Conservation (phyloP, 2,797 vertebrate species). For the Aulostomus chinensis region DNA sequence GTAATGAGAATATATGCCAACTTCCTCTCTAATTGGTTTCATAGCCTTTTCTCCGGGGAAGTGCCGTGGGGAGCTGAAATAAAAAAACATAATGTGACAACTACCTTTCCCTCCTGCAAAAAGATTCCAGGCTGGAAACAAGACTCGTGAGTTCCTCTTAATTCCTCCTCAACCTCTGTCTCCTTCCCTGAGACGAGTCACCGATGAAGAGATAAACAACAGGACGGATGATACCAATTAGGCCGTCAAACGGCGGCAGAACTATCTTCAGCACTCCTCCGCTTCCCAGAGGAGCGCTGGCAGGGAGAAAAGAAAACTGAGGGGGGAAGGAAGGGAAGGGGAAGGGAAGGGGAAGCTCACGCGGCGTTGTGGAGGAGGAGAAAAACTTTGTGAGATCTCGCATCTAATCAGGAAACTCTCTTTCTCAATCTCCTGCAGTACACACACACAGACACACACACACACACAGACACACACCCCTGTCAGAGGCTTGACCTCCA, state of each 20-base stretch:
- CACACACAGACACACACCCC: constrained; percentile 38
- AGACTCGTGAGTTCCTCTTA: constrained; percentile 43
- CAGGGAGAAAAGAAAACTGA: constrained; percentile 17
- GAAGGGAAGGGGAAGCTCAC: constrained; percentile 15
- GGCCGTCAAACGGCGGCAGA: constrained; percentile 46
- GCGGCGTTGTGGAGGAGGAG: constrained; percentile 20
- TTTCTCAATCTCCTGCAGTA: constrained; percentile 50
- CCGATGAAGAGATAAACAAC: constrained; percentile 56
- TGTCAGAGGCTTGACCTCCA: constrained; percentile 69
- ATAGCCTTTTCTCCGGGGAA: constrained; percentile 26
- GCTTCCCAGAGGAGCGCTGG: constrained; percentile 49
- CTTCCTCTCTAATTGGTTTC: constrained; percentile 50
- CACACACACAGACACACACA: constrained; percentile 16
- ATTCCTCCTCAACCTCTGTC: constrained; percentile 46
- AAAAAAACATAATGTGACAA: constrained; percentile 24
- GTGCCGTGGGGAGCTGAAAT: constrained; percentile 1
- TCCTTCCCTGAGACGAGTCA: constrained; percentile 32
- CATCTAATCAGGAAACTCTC: constrained; percentile 75
- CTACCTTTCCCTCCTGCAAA: constrained; percentile 11
- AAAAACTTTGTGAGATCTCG: constrained; percentile 49
- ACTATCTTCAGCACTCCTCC: constrained; percentile 46
- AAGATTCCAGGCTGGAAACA: constrained; percentile 17
- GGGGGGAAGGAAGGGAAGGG: constrained; percentile 21
- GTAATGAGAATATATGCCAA: constrained; percentile 50
- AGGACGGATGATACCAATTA: constrained; percentile 59